Percentiles rank a stretch among this genome's conserved stretches.
phyloP scores from a whole-genome alignment of 1,140 invertebrate species.

The Goniozus legneri region DNA sequence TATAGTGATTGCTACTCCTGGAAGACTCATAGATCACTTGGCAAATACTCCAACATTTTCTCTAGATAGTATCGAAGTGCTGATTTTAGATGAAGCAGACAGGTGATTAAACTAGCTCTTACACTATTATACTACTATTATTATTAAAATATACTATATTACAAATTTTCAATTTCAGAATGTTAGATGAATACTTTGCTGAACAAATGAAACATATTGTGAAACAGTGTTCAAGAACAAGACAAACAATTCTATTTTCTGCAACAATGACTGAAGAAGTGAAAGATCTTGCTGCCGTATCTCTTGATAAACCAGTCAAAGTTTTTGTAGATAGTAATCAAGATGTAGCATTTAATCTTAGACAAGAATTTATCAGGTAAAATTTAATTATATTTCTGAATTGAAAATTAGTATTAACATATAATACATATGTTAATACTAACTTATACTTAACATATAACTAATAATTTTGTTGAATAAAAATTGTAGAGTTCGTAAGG shows the following conservation, averaged over 20 bases:
- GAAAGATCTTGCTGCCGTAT: constrained; percentile 87
- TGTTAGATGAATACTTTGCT: constrained; percentile 97
- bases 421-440: constrained; percentile 10
- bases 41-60: constrained; percentile 91
- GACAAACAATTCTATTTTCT: constrained; percentile 97
- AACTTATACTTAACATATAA: background rate
- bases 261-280: constrained; percentile 98
- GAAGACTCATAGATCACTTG: constrained; percentile 95
- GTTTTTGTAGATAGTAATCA: constrained; percentile 95
- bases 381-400: constrained; percentile 11
- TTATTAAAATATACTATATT: constrained; percentile 16
- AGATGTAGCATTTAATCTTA: constrained; percentile 89
- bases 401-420: constrained; percentile 3
- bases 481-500: constrained; percentile 63
- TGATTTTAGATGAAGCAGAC: constrained; percentile 94
- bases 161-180: constrained; percentile 58
- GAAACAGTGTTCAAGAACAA: constrained; percentile 81
- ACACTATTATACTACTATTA: constrained; percentile 1
- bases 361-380: constrained; percentile 93
- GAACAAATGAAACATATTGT: constrained; percentile 98
- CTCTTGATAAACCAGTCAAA: constrained; percentile 86
- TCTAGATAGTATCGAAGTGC: constrained; percentile 86
- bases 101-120: constrained; percentile 54
- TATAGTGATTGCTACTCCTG: constrained; percentile 97
- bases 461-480: background rate